Conservation (phyloP, 2,113 vertebrate genomes). For the Rhinolophus ferrumequinum region DNA sequence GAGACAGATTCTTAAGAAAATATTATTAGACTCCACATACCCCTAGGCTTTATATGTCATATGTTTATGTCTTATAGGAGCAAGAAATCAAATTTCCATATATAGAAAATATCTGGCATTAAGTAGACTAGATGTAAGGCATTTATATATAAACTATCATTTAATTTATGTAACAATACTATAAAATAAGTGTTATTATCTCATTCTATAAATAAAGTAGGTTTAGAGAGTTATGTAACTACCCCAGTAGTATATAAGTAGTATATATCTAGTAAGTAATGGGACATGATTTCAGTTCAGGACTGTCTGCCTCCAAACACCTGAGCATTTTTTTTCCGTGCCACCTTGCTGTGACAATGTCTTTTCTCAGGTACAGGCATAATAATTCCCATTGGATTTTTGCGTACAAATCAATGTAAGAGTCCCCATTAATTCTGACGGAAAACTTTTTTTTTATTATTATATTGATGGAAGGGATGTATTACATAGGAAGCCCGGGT, state of each 20-base stretch:
- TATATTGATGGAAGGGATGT: not conserved
- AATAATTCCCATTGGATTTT: not conserved
- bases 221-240: not conserved
- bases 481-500: not conserved
- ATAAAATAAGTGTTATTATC: not conserved
- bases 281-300: not conserved
- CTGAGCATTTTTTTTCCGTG: not conserved
- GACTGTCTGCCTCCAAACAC: not conserved
- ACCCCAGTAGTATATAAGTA: not conserved
- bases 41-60: not conserved
- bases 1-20: not conserved
- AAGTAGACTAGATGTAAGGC: not conserved
- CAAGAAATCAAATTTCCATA: not conserved
- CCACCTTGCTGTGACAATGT: not conserved
- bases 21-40: not conserved
- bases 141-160: not conserved
- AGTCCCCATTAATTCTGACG: conserved; percentile 10
- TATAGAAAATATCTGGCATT: not conserved
- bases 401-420: conserved; percentile 10
- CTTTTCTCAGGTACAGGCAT: not conserved
- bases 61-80: not conserved
- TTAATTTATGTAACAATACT: not conserved
- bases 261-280: not conserved
- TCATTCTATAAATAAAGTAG: not conserved
- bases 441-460: not conserved